Evolutionary conservation across 2,113 vertebrate species (phyloP), one percentile per base, ranked within the genome.

Genomic region (Tretioscincus oriximinensis): DNA sequence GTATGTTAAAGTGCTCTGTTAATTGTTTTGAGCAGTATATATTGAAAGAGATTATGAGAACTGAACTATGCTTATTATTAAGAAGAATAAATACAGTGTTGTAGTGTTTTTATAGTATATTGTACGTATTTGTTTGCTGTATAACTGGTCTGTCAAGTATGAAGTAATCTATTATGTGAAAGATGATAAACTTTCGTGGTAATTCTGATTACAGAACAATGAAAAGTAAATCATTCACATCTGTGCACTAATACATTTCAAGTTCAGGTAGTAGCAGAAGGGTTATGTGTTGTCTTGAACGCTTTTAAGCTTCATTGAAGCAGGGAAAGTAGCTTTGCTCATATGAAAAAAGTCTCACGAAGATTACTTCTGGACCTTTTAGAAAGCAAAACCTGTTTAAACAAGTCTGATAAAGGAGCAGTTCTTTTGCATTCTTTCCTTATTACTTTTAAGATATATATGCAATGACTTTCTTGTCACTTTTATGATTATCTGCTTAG

Each of bases 401-500:
- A 49, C 70, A 71, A 49, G 58, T 85, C 70, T 76, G 73, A 14
- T 4, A 1, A 35, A 68, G 54, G 41, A 71, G 11, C 67, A 79
- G 28, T 70, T 3, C 9, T 28, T 28, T 12, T 72, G 9, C 4
- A 1, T 72, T 83, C 79, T 80, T 76, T 73, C 69, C 61, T 81
- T 9, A 64, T 60, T 85, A 76, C 26, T 28, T 63, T 7, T 4
- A 12, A 41, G 51, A 77, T 72, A 24, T 51, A 31, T 77, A 26
- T 35, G 77, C 29, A 69, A 82, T 73, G 72, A 87, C 85, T 26
- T 78, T 66, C 10, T 73, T n/a, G 1, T 69, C n/a, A 45, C 70
- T 10, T 87, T 73, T 63, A 49, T 82, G 76, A 79, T 90, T 54
- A 80, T 80, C 77, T 85, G 76, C 63, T 85, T 76, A 29, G 26